Base-by-base conservation (phyloP, 2,113 vertebrate species). In the Zapus hudsonius region DNA sequence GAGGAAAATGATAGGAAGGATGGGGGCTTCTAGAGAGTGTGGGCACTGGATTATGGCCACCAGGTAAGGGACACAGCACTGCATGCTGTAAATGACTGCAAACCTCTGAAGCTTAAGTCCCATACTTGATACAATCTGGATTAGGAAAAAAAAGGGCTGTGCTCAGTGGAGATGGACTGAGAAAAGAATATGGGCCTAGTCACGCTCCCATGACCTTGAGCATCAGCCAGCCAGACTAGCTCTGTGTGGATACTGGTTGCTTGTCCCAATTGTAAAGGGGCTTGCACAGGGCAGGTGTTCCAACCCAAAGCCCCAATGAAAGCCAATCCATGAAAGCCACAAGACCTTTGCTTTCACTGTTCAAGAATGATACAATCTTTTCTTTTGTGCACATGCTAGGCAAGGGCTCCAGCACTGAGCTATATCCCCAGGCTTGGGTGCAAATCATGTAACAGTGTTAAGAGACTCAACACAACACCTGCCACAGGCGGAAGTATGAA, bases 211-310 rank as follows among this genome's bases (percentile, higher is more conserved):
- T 0, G 66, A 42, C 13, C 10, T 33, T 3, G 55, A 27, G 15
- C 13, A 22, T 52, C 36, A 40, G 59, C 5, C 38, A 40, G 33
- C 23, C 38, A 8, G 31, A 38, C 52, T 0, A 2, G 36, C 13
- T 2, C 3, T 3, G 0, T 7, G 27, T 4, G 38, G 33, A 27
- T 10, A 3, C 7, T 1, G 36, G 36, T 44, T 69, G n/a, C 72
- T 59, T 16, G 2, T 31, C 8, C 5, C 22, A 44, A 3, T 0
- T 0, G 11, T 0, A 7, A 2, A 7, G 19, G 20, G 5, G 22
- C 19, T 23, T 31, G 7, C 4, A n/a, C 0, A 3, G 64, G 17
- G 57, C 10, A 44, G 5, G 9, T 42, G 33, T 40, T 44, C 44
- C 40, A 7, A 16, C 27, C 42, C 47, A 47, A 47, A 72, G 29